phyloP scores from a whole-genome alignment of 1,140 invertebrate genomes.

The Hyles euphorbiae region DNA sequence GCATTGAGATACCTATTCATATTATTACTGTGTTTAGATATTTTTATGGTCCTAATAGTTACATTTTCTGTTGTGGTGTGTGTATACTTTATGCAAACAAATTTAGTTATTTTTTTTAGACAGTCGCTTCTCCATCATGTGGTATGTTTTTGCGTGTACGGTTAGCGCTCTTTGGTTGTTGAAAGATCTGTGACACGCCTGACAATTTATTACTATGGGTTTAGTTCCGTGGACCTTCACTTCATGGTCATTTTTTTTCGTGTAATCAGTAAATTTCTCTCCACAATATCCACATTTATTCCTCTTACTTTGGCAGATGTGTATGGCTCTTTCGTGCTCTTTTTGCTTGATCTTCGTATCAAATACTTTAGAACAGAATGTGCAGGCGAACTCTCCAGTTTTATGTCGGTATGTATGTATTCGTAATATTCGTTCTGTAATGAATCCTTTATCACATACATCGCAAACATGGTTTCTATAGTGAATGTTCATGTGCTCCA shows the following conservation, averaged over 20 bases:
- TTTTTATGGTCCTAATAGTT: no score
- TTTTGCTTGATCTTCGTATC: slow-evolving; percentile 39
- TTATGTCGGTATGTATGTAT: slow-evolving; percentile 49
- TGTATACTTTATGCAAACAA: no score
- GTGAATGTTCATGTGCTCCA: slow-evolving; percentile 56
- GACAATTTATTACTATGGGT: slow-evolving; percentile 37
- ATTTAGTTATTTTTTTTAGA: slow-evolving; percentile 2
- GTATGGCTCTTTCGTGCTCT: slow-evolving; percentile 47
- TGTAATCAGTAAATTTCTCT: slow-evolving; percentile 51
- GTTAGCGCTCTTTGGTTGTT: slow-evolving; percentile 46
- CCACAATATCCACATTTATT: slow-evolving; percentile 56
- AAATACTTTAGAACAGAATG: slow-evolving; percentile 44
- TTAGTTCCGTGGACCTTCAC: slow-evolving; percentile 42
- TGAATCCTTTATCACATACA: slow-evolving; percentile 39
- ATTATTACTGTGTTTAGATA: no score
- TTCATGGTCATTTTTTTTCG: slow-evolving; percentile 50
- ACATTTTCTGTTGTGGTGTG: no score
- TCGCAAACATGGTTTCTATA: slow-evolving; percentile 46
- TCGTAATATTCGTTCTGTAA: slow-evolving; percentile 37
- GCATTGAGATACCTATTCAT: no score
- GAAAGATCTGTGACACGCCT: slow-evolving; percentile 49
- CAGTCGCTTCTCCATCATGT: slow-evolving; percentile 32
- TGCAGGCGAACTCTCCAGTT: slow-evolving; percentile 40
- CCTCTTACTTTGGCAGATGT: slow-evolving; percentile 34
- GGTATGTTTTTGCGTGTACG: slow-evolving; percentile 41